phyloP scores from a whole-genome alignment of 1,140 invertebrate species.

The Bilobella aurantiaca region DNA sequence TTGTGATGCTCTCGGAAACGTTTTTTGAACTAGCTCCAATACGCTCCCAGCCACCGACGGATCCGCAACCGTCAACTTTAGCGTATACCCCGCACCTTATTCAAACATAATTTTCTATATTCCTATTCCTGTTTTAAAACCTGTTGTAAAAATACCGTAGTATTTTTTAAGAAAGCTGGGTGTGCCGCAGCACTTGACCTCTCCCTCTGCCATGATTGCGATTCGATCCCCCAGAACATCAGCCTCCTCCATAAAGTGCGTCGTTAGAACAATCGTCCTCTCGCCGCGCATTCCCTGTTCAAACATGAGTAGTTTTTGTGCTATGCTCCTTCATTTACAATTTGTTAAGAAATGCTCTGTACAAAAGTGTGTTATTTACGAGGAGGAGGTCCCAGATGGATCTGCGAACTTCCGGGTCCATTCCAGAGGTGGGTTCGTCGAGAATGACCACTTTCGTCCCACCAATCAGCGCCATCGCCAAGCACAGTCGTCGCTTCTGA shows the following conservation, averaged over 20 bases:
- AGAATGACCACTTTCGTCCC: conserved; percentile 38
- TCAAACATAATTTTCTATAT: not conserved
- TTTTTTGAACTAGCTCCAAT: conserved; percentile 20
- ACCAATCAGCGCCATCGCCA: conserved; percentile 71
- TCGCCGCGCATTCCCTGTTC: conserved; percentile 45
- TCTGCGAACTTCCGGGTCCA: conserved; percentile 51
- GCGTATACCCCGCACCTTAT: conserved; percentile 28
- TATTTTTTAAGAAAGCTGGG: conserved; percentile 47
- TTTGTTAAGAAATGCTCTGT: too few relatives aligned
- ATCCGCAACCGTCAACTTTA: conserved; percentile 14
- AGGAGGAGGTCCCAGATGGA: conserved; percentile 48
- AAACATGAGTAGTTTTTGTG: too few relatives aligned
- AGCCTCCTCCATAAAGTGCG: conserved; percentile 94
- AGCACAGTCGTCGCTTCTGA: conserved; percentile 72
- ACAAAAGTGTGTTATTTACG: too few relatives aligned
- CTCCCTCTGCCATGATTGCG: conserved; percentile 48
- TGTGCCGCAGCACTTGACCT: conserved; percentile 46
- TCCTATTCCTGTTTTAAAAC: not conserved
- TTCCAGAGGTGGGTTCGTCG: conserved; percentile 42
- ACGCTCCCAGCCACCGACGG: not conserved
- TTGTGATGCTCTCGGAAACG: conserved; percentile 20
- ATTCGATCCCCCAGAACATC: conserved; percentile 50
- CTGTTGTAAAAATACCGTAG: conserved; percentile 38
- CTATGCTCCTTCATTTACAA: not conserved
- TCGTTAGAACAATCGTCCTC: conserved; percentile 81